Evolutionary conservation across 2,113 vertebrate genomes (phyloP).

Genomic region (Perccottus glenii): DNA sequence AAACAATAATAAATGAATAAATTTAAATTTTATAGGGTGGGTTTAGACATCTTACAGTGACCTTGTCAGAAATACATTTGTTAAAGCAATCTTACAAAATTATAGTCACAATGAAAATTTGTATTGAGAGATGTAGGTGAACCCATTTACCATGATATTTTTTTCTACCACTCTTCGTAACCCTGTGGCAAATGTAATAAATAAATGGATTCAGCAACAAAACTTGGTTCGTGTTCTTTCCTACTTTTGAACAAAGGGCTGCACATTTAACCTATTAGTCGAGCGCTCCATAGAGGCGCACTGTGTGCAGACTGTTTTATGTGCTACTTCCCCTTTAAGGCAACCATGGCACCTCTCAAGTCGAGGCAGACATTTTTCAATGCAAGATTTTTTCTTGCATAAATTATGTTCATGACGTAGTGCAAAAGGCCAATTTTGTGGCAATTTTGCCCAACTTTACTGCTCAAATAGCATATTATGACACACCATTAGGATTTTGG

Average conservation of each 20-base stretch:
- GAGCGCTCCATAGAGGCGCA: not conserved
- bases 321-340: slow-evolving; percentile 79
- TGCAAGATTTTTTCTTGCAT: slow-evolving; percentile 93
- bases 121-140: too few relatives aligned
- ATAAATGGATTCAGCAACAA: not conserved
- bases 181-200: not conserved
- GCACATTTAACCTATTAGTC: not conserved
- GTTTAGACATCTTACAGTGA: too few relatives aligned
- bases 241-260: not conserved
- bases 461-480: slow-evolving; percentile 56
- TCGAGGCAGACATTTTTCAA: slow-evolving; percentile 83
- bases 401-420: slow-evolving; percentile 99
- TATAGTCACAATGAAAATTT: too few relatives aligned
- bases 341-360: slow-evolving; percentile 72
- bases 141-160: not conserved
- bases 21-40: too few relatives aligned
- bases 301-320: not conserved
- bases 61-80: too few relatives aligned
- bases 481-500: slow-evolving; percentile 54
- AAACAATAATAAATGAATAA: too few relatives aligned
- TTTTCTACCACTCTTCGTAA: not conserved
- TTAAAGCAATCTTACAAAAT: too few relatives aligned
- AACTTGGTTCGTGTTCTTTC: not conserved
- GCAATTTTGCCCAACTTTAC: slow-evolving; percentile 76
- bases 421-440: slow-evolving; percentile 89